These are phyloP conservation scores for Portunus trituberculatus DNA, from an alignment of 1,140 invertebrate species.

Conservation along the genomic window DNA sequence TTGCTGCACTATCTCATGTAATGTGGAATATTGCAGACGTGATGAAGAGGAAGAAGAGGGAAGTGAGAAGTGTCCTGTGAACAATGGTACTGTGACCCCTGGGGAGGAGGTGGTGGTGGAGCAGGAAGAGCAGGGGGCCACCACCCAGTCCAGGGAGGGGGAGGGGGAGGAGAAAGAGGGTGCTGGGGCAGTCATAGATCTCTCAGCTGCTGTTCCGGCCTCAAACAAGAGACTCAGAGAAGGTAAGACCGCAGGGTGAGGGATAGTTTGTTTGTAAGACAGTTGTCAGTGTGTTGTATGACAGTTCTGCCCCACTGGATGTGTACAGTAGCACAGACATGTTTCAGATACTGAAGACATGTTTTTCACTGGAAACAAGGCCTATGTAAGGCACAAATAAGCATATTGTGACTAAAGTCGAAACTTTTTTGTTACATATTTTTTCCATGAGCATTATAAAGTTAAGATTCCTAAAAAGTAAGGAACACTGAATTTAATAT, in stretches of 20 bases:
- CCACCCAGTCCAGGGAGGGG: slow-evolving; percentile 29
- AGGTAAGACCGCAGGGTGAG: slow-evolving; percentile 31
- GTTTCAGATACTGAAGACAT: too few species aligned
- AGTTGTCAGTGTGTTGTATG: too few species aligned
- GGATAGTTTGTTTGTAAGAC: not conserved
- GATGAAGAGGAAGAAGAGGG: slow-evolving; percentile 72
- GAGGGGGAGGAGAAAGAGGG: slow-evolving; percentile 12
- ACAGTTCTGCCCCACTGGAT: too few species aligned
- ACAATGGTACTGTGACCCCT: slow-evolving; percentile 62
- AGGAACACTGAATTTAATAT: too few species aligned
- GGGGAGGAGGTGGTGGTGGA: slow-evolving; percentile 60
- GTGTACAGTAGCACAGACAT: too few species aligned
- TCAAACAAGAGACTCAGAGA: slow-evolving; percentile 71
- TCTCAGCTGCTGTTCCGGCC: slow-evolving; percentile 49
- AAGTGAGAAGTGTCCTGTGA: slow-evolving; percentile 68
- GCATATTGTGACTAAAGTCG: too few species aligned
- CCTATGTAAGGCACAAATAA: too few species aligned
- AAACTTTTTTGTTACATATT: too few species aligned
- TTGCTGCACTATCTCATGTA: not conserved
- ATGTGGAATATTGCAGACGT: slow-evolving; percentile 35
- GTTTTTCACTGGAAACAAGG: too few species aligned
- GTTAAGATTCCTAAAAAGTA: too few species aligned
- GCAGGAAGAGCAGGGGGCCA: slow-evolving; percentile 43
- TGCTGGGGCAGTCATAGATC: slow-evolving; percentile 61
- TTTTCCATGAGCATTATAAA: too few species aligned